phyloP scores from a whole-genome alignment of 2,888 invertebrate genomes.

The Pristionchus fissidentatus region DNA sequence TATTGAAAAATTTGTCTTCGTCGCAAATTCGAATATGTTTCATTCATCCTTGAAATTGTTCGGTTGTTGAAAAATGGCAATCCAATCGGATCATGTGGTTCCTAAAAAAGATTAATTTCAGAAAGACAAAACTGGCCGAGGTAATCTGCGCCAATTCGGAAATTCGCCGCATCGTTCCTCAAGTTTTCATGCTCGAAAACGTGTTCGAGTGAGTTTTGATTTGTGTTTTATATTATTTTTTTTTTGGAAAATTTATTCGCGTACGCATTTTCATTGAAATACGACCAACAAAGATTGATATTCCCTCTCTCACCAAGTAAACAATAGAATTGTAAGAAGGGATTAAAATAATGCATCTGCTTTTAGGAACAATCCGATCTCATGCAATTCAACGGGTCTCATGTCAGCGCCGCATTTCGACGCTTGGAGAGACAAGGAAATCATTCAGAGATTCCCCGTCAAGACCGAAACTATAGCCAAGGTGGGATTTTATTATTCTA shows the following conservation, averaged over 20 bases:
- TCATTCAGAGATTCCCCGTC: slow-evolving; percentile 68
- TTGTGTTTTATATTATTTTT: neutral
- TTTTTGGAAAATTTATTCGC: neutral
- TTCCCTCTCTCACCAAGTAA: neutral
- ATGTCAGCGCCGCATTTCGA: slow-evolving; percentile 56
- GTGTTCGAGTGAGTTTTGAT: slow-evolving; percentile 62
- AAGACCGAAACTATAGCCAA: slow-evolving; percentile 73
- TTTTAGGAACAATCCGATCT: slow-evolving; percentile 73
- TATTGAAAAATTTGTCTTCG: slow-evolving; percentile 47
- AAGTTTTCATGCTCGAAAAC: slow-evolving; percentile 67
- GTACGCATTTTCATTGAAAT: neutral
- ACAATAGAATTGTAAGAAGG: no score
- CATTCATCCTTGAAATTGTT: neutral
- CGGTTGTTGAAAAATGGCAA: neutral
- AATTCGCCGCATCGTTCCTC: slow-evolving; percentile 62
- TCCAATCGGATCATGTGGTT: neutral
- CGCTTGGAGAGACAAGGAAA: slow-evolving; percentile 72
- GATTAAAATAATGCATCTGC: slow-evolving; percentile 43
- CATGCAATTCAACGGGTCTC: slow-evolving; percentile 71
- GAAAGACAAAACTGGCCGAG: slow-evolving; percentile 53
- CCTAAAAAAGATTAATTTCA: neutral
- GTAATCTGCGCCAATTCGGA: slow-evolving; percentile 69
- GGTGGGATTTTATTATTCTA: slow-evolving; percentile 53
- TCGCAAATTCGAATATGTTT: neutral
- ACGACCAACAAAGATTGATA: neutral